Evolutionary conservation across 2,797 vertebrate species (phyloP).

Genomic region (Micropoecilia bifurca): DNA sequence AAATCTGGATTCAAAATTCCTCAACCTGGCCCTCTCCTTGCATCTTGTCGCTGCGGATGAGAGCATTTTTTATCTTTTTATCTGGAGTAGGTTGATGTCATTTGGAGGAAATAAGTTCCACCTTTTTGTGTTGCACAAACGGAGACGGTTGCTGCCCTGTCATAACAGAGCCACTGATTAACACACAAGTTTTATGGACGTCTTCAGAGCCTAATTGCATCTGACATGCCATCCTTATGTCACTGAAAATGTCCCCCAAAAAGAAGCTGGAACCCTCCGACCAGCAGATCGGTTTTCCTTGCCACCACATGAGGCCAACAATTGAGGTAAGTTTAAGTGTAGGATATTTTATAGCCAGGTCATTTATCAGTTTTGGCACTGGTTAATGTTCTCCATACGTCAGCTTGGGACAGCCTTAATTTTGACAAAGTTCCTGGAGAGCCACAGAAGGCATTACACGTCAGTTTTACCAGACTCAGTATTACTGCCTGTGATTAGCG

Average conservation of each 20-base stretch:
- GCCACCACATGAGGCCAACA: neutral
- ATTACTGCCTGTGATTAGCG: neutral
- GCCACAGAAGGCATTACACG: constrained; percentile 17
- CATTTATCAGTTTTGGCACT: constrained; percentile 5
- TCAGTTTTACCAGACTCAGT: constrained; percentile 1
- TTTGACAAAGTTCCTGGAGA: constrained; percentile 9
- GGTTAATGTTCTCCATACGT: neutral
- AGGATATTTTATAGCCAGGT: constrained; percentile 11
- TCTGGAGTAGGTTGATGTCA: constrained; percentile 3
- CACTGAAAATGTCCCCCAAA: constrained; percentile 5
- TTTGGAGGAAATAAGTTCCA: neutral
- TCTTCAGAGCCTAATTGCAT: constrained; percentile 3
- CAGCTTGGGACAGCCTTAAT: constrained; percentile 3
- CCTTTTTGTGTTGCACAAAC: neutral
- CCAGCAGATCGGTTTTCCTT: neutral
- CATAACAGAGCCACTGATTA: neutral
- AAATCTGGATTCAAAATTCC: neutral
- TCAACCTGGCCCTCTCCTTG: neutral
- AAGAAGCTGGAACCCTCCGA: neutral
- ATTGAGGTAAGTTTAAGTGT: neutral
- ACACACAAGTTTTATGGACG: neutral
- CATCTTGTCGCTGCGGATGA: neutral
- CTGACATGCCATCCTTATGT: neutral
- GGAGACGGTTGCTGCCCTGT: constrained; percentile 8
- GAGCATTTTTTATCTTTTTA: neutral